These are phyloP conservation scores for Omphaloscelis lunosa DNA, from an alignment of 2,888 invertebrate species.

Conservation along the genomic window DNA sequence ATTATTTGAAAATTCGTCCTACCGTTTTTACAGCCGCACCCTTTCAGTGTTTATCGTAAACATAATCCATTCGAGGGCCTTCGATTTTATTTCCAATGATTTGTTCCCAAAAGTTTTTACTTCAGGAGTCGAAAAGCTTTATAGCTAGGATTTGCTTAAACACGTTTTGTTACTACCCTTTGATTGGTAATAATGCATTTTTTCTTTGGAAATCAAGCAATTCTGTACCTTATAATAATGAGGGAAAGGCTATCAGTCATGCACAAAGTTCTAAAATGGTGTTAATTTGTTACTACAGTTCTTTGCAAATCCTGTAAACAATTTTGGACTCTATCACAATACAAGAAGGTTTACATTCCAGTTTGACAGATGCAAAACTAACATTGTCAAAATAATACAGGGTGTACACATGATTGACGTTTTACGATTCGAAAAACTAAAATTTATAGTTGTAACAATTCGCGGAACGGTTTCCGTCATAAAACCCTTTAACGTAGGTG, in stretches of 20 bases:
- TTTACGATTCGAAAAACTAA: slow-evolving; percentile 80
- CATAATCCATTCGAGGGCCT: slow-evolving; percentile 78
- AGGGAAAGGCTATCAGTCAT: slow-evolving; percentile 28
- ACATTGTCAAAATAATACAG: slow-evolving; percentile 64
- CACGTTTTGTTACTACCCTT: slow-evolving; percentile 80
- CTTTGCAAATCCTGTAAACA: not conserved
- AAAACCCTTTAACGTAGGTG: slow-evolving; percentile 76
- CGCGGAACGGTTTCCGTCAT: slow-evolving; percentile 84
- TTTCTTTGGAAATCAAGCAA: slow-evolving; percentile 13
- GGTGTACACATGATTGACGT: slow-evolving; percentile 82
- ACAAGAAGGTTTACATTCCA: slow-evolving; percentile 33
- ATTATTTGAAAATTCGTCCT: slow-evolving; percentile 78
- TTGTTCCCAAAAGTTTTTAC: slow-evolving; percentile 75
- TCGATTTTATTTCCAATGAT: slow-evolving; percentile 75
- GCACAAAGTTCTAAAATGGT: slow-evolving; percentile 10
- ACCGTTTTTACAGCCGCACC: slow-evolving; percentile 84
- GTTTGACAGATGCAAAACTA: slow-evolving; percentile 14
- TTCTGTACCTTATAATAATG: slow-evolving; percentile 61
- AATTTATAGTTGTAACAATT: slow-evolving; percentile 85
- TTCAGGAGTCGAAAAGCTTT: slow-evolving; percentile 75
- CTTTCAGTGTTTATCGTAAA: slow-evolving; percentile 76
- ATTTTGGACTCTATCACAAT: slow-evolving; percentile 31
- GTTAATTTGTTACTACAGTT: not conserved
- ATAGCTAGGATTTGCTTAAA: slow-evolving; percentile 78
- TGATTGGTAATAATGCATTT: slow-evolving; percentile 59